Base-by-base conservation (phyloP, 2,888 invertebrate genomes). In the Penaeus monodon region DNA sequence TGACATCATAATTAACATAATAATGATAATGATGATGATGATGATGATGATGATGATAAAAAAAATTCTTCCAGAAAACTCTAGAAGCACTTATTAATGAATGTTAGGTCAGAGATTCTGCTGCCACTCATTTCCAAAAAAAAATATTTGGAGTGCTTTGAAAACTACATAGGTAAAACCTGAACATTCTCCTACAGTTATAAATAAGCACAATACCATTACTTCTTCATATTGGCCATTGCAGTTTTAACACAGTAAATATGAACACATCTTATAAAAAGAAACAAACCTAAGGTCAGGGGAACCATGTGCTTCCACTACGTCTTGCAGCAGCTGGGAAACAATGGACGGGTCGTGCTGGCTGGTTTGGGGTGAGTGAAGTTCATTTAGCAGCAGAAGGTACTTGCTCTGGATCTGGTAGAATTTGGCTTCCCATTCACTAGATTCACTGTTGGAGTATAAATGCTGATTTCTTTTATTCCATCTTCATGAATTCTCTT, bases 371-470 rank as follows among this genome's bases (percentile, higher is more conserved):
- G 92, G 92, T 44, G 90, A 90, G 84, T 92, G 91, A 44, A 92
- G 91, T 89, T 93, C 92, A 90, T 93, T 93, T 57, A 94, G 91
- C 77, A 94, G 92, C 90, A 93, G 92, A 81, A 94, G 91, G 89
- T 94, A 93, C 90, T 93, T 93, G 91, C 94, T 93, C 89, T 93
- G 93, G 76, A 93, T 92, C 90, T 93, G 93, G 90, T 93, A 94
- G 91, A 92, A 94, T 85, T 92, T 92, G 7, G 93, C 92, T 90
- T 94, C 93, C 91, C 92, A 91, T 78, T 93, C 92, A 77, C 92
- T 92, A 88, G 91, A 91, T 86, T 92, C 92, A 85, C 93, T 93
- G 90, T 20, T 14, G 90, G 84, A 76, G 33, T 83, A 29, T 38
- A 88, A 85, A 79, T 44, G 44, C 44, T 44, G 10, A 6, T 44